A percentile compares a stretch with the other conserved stretches of the same genome.
Evolutionary conservation across 1,140 invertebrate species (phyloP).

Genomic region (Ips typographus): DNA sequence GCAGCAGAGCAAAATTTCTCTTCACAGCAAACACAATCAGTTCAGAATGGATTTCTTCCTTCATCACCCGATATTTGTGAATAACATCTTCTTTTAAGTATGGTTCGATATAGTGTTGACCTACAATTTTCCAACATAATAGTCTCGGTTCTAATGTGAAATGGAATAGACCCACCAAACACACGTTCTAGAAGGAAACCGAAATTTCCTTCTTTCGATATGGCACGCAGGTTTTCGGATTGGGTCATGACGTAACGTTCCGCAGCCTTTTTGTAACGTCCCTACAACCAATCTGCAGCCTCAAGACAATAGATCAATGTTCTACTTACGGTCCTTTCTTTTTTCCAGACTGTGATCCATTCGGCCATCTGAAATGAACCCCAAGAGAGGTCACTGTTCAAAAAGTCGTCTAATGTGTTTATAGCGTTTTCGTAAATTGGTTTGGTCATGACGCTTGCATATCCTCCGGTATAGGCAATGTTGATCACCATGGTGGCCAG

Average conservation of each 20-base stretch:
- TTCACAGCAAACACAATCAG: background rate
- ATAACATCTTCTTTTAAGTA: background rate
- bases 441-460: conserved; percentile 58
- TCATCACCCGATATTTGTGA: background rate
- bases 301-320: too few relatives aligned
- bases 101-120: background rate
- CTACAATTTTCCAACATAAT: background rate
- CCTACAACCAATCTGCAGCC: too few relatives aligned
- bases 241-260: too few relatives aligned
- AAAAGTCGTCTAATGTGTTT: conserved; percentile 40
- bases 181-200: too few relatives aligned
- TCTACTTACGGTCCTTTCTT: background rate
- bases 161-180: too few relatives aligned
- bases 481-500: conserved; percentile 51
- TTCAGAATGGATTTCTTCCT: background rate
- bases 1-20: background rate
- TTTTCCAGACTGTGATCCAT: conserved; percentile 11
- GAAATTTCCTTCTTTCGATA: too few relatives aligned
- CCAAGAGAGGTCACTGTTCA: conserved; percentile 39
- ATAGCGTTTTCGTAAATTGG: conserved; percentile 49
- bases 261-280: too few relatives aligned
- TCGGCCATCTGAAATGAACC: conserved; percentile 34
- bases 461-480: conserved; percentile 56
- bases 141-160: background rate
- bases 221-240: too few relatives aligned